phyloP scores from a whole-genome alignment of 2,888 invertebrate genomes.

The Microctonus aethiopoides region DNA sequence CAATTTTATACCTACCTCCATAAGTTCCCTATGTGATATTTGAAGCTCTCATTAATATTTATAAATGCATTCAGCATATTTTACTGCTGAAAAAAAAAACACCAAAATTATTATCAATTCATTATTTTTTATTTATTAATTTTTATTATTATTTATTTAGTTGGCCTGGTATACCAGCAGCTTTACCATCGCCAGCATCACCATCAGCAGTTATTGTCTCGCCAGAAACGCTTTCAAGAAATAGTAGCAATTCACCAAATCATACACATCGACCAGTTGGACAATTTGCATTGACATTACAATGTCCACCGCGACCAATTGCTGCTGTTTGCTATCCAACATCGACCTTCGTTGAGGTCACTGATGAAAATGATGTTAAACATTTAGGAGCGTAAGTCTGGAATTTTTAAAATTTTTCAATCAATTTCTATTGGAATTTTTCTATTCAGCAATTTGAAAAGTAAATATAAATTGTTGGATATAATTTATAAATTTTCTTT shows the following conservation, averaged over 20 bases:
- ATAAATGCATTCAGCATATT: too few species aligned
- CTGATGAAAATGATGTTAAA: slow-evolving; percentile 71
- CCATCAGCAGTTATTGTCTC: slow-evolving; percentile 81
- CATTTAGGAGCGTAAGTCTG: slow-evolving; percentile 77
- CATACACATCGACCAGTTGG: slow-evolving; percentile 52
- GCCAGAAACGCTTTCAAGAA: slow-evolving; percentile 78
- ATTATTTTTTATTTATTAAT: not conserved
- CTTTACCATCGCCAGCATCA: slow-evolving; percentile 81
- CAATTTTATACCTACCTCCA: not conserved
- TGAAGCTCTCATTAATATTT: too few species aligned
- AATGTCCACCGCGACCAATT: slow-evolving; percentile 69
- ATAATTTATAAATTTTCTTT: too few species aligned
- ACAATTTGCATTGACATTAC: slow-evolving; percentile 67
- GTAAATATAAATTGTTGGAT: too few species aligned
- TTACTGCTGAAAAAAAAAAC: not conserved
- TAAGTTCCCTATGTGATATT: not conserved
- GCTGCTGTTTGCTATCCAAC: slow-evolving; percentile 72
- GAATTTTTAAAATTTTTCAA: too few species aligned
- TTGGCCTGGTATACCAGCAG: slow-evolving; percentile 67
- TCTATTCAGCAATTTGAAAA: too few species aligned
- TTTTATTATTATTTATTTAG: slow-evolving; percentile 46
- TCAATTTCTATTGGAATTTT: too few species aligned
- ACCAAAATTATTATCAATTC: not conserved
- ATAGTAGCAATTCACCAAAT: slow-evolving; percentile 76
- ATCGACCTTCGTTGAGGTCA: slow-evolving; percentile 68